Conservation (phyloP, 2,797 vertebrate genomes). For the Rhinichthys osculus region DNA sequence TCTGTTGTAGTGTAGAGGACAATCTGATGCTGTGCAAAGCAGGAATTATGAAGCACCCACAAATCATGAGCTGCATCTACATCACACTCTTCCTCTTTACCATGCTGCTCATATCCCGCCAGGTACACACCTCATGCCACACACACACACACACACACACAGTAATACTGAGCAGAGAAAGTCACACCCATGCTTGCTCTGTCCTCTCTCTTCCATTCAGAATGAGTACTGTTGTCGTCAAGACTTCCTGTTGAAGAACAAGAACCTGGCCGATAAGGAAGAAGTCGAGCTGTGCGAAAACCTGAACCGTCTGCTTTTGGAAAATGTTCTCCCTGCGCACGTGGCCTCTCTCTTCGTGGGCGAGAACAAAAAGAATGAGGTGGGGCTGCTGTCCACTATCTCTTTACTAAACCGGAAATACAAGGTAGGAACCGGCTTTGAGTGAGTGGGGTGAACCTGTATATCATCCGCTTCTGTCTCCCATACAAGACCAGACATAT, state of each 20-base stretch:
- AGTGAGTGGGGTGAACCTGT: slow-evolving; percentile 15
- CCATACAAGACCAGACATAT: slow-evolving; percentile 29
- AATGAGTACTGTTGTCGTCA: slow-evolving; percentile 93
- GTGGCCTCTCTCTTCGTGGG: slow-evolving; percentile 95
- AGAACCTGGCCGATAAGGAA: slow-evolving; percentile 94
- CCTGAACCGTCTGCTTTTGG: slow-evolving; percentile 93
- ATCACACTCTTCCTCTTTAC: slow-evolving; percentile 91
- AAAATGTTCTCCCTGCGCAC: slow-evolving; percentile 96
- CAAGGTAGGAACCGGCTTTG: slow-evolving; percentile 64
- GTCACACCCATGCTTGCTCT: neutral
- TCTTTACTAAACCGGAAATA: slow-evolving; percentile 70
- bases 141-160: neutral
- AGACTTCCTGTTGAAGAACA: slow-evolving; percentile 94
- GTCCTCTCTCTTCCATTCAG: slow-evolving; percentile 68
- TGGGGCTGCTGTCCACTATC: slow-evolving; percentile 70
- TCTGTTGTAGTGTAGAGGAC: slow-evolving; percentile 60
- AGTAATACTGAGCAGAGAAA: neutral
- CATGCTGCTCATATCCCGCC: slow-evolving; percentile 88
- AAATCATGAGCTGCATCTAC: slow-evolving; percentile 86
- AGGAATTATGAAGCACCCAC: slow-evolving; percentile 81
- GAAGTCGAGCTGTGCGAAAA: slow-evolving; percentile 98
- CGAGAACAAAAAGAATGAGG: slow-evolving; percentile 95
- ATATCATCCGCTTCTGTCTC: slow-evolving; percentile 29
- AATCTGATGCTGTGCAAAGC: neutral
- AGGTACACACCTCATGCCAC: slow-evolving; percentile 77